These are phyloP conservation scores for Heptranchias perlo DNA, from an alignment of 2,113 vertebrate species.

Conservation along the genomic window DNA sequence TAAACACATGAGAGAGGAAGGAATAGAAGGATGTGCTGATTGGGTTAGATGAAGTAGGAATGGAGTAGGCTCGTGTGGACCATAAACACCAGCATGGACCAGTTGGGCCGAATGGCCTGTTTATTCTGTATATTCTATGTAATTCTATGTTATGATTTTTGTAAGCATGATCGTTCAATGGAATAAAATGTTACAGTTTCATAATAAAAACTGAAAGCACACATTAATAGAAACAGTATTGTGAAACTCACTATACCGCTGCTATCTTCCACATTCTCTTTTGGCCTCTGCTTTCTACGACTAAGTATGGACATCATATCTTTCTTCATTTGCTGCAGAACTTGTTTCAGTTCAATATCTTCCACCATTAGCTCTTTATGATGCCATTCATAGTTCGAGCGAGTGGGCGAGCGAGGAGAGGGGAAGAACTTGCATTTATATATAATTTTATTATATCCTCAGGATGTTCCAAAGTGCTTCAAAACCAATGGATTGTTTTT, in stretches of 20 bases:
- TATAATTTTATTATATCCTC: neutral
- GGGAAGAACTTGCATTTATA: neutral
- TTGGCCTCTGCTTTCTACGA: conserved; percentile 64
- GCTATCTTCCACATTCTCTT: conserved; percentile 66
- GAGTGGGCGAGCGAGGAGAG: too few species aligned
- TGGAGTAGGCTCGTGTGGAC: too few species aligned
- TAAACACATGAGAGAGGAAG: too few species aligned
- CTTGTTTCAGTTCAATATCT: conserved; percentile 89
- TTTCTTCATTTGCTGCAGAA: conserved; percentile 95
- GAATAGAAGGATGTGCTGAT: too few species aligned
- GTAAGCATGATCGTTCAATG: neutral
- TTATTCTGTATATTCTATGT: too few species aligned
- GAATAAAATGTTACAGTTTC: neutral
- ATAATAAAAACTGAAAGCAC: neutral
- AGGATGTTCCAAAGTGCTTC: neutral
- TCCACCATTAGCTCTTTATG: conserved; percentile 81
- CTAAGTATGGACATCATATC: conserved; percentile 89
- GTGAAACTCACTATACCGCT: conserved; percentile 65
- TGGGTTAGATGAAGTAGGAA: too few species aligned
- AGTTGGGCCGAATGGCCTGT: too few species aligned
- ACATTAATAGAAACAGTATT: neutral
- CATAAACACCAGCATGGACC: too few species aligned
- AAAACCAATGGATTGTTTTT: neutral
- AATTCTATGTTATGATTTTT: neutral
- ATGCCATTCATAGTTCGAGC: conserved; percentile 81